These are phyloP conservation scores for Acleris emargana DNA, from an alignment of 2,888 invertebrate genomes.

Conservation along the genomic window DNA sequence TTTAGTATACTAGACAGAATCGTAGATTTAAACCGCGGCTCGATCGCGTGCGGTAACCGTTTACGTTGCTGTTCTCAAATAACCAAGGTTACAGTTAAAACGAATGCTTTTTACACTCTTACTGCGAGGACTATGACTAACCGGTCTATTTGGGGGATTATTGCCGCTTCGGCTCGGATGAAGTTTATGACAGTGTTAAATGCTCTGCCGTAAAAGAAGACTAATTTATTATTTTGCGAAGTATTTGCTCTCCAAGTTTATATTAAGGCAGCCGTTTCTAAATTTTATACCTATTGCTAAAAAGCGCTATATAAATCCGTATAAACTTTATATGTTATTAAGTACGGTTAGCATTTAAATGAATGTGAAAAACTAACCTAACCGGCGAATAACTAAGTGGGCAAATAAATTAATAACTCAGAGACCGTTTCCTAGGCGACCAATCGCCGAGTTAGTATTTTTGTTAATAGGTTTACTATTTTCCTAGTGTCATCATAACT, in stretches of 20 bases:
- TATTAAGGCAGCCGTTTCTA: neutral
- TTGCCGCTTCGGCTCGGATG: neutral
- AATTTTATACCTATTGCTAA: neutral
- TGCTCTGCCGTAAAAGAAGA: conserved; percentile 10
- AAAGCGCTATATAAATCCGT: too few species aligned
- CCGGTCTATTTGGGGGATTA: conserved; percentile 16
- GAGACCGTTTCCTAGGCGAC: too few species aligned
- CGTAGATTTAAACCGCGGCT: conserved; percentile 25
- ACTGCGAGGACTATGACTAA: conserved; percentile 30
- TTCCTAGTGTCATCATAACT: too few species aligned
- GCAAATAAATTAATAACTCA: too few species aligned
- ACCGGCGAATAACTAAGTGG: too few species aligned
- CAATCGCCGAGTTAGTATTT: too few species aligned
- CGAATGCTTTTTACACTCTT: conserved; percentile 25
- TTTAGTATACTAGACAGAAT: conserved; percentile 21
- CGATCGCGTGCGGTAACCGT: conserved; percentile 34
- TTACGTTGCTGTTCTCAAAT: conserved; percentile 30
- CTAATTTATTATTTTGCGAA: conserved; percentile 6
- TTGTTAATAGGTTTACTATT: too few species aligned
- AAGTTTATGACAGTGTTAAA: conserved; percentile 5
- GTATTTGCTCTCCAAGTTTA: conserved; percentile 3
- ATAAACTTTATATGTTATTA: too few species aligned
- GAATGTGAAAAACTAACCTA: too few species aligned
- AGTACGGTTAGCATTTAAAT: too few species aligned
- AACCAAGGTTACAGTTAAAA: conserved; percentile 34